Evolutionary conservation across 2,797 vertebrate species (phyloP), one percentile per base, ranked within the genome.

Genomic region (Scleropages formosus): DNA sequence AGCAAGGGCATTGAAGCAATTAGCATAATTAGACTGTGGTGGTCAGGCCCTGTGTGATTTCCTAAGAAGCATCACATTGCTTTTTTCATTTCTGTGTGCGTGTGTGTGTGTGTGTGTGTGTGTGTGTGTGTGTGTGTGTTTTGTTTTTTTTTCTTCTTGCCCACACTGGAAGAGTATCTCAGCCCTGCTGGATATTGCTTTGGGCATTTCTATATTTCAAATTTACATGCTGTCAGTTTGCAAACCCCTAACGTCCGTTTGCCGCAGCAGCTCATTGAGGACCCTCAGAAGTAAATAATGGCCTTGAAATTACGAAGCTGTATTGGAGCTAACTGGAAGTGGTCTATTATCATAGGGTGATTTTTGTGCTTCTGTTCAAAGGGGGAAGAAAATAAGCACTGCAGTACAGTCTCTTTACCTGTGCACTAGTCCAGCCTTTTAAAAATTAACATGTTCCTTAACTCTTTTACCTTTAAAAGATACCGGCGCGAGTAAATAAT

Each of bases 1-100:
- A 96, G 95, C 96, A 98, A 97, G 96, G 96, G 94, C 96, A 97
- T 97, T 95, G 94, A 94, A 94, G 93, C 95, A 98, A 98, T 98
- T 98, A 98, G 95, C 96, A 98, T 98, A 98, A 98, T 98, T 97
- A 98, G 94, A 96, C 93, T 94, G 95, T 95, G 95, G 91, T 95
- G 95, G 95, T 95, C 96, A 95, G 95, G 94, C 92, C 95, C 96
- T 95, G 88, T 96, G 95, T 95, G 96, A 93, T 95, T 96, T 94
- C 94, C 91, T 90, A 92, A 94, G 91, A 93, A 87, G 89, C 91
- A 93, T 91, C 88, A 89, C 89, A 87, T 90, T 91, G 88, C 88
- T 90, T 92, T 87, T 86, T 89, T 92, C 90, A 89, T 92, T 87
- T 65, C 1, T 51, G 46, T 53, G 75, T 71, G 46, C 27, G 27